Percentiles rank a stretch among this genome's conserved stretches.
Conservation (phyloP, 2,888 invertebrate species). For the Teinopalpus imperialis region DNA sequence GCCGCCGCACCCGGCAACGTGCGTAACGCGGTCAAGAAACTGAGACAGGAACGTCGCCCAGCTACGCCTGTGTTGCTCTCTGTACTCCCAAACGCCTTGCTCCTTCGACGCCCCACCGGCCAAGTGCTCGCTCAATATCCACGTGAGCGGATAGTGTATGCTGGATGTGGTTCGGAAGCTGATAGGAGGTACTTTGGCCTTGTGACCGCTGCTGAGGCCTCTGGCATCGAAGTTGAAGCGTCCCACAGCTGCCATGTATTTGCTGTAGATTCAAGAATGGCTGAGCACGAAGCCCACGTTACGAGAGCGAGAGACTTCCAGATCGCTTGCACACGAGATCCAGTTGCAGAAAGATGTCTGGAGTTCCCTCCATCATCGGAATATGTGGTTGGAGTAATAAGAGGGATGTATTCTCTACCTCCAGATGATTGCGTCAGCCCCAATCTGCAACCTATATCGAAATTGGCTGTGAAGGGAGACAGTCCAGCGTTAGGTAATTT, state of each 20-base stretch:
- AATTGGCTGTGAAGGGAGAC: slow-evolving; percentile 65
- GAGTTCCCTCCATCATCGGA: slow-evolving; percentile 95
- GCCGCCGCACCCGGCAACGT: slow-evolving; percentile 90
- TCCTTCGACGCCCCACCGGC: slow-evolving; percentile 89
- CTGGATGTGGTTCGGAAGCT: slow-evolving; percentile 94
- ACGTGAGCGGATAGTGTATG: slow-evolving; percentile 92
- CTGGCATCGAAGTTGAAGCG: slow-evolving; percentile 58
- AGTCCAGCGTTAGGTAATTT: slow-evolving; percentile 70
- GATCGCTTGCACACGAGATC: slow-evolving; percentile 91
- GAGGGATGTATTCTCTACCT: slow-evolving; percentile 87
- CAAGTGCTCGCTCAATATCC: slow-evolving; percentile 93
- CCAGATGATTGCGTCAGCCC: slow-evolving; percentile 68
- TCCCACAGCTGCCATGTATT: slow-evolving; percentile 98
- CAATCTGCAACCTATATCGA: slow-evolving; percentile 66
- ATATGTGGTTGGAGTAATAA: slow-evolving; percentile 86
- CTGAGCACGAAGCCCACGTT: slow-evolving; percentile 90
- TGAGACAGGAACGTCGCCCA: slow-evolving; percentile 93
- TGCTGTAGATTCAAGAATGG: slow-evolving; percentile 93
- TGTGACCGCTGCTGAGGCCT: slow-evolving; percentile 90
- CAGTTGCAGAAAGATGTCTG: slow-evolving; percentile 89
- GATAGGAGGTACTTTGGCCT: slow-evolving; percentile 96
- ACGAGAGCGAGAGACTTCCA: slow-evolving; percentile 92
- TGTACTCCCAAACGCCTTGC: slow-evolving; percentile 90
- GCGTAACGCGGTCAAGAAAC: slow-evolving; percentile 92
- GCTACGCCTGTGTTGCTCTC: slow-evolving; percentile 93